Percentiles rank a stretch among this genome's conserved stretches.
phyloP scores from a whole-genome alignment of 2,888 invertebrate genomes.

The Agrotis clavis region DNA sequence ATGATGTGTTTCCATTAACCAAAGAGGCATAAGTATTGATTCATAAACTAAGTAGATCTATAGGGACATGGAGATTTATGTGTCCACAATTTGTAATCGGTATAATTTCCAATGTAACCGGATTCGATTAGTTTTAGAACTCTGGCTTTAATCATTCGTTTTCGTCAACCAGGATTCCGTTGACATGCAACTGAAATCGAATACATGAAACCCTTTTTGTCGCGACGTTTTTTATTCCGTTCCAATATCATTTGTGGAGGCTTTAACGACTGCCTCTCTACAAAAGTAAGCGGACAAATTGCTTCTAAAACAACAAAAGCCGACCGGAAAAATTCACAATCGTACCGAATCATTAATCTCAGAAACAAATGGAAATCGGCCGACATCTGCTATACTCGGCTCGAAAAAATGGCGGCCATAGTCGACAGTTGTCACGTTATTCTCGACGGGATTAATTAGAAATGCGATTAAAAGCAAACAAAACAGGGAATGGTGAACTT shows the following conservation, averaged over 20 bases:
- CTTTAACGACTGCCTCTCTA: constrained; percentile 89
- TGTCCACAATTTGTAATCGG: background rate
- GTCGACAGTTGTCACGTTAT: constrained; percentile 92
- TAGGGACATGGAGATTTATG: background rate
- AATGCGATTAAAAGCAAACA: constrained; percentile 92
- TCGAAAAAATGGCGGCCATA: constrained; percentile 89
- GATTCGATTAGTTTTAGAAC: constrained; percentile 6
- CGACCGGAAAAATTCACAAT: constrained; percentile 91
- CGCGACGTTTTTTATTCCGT: constrained; percentile 78
- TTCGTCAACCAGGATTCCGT: constrained; percentile 19
- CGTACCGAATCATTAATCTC: constrained; percentile 91
- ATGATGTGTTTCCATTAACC: background rate
- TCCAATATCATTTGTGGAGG: constrained; percentile 88
- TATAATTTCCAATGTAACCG: background rate
- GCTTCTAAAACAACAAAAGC: constrained; percentile 92
- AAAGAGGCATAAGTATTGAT: background rate
- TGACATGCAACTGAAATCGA: constrained; percentile 54
- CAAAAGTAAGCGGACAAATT: constrained; percentile 91
- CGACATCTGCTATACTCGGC: constrained; percentile 90
- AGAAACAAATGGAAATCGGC: constrained; percentile 91
- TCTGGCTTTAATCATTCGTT: constrained; percentile 5
- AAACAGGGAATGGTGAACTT: constrained; percentile 92
- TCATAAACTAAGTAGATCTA: too few relatives aligned
- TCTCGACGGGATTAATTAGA: constrained; percentile 92
- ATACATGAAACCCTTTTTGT: constrained; percentile 74